Evolutionary conservation across 2,888 invertebrate species (phyloP), one percentile per base, ranked within the genome.

Genomic region (Andrena trimmerana): DNA sequence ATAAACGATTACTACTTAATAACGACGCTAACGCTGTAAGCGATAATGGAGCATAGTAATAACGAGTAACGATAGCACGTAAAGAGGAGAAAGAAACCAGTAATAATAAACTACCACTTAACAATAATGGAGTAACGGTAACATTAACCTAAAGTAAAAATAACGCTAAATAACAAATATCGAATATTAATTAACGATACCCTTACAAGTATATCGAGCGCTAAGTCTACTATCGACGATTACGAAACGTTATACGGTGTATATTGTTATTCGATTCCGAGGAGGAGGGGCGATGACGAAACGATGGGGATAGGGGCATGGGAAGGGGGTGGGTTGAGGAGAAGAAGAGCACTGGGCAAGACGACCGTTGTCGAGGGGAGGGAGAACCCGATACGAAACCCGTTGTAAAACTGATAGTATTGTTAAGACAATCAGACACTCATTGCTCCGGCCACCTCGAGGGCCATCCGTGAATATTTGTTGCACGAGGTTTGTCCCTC

Each of bases 371-470:
- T 54, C 60, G 24, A 70, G 8, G 20, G n/a, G 33, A 10, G 31
- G 50, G 29, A 62, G 54, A 27, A 72, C 79, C 71, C 66, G 72
- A 80, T 81, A 50, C 24, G 29, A 59, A 83, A 85, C 78, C 80
- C 76, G 79, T 89, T 70, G 73, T 89, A 88, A 89, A 89, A 89
- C 87, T 89, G 92, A 92, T 93, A 93, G 93, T 93, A 93, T 92
- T 92, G 93, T 93, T 93, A 93, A 92, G 93, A 94, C 93, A 94
- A 94, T 94, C 93, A 93, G 92, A 93, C 90, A 90, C 90, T 91
- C 90, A 90, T 91, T 92, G 91, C 90, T 92, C 91, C 91, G 89
- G 90, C 89, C 90, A 91, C 86, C 87, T 90, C 87, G 83, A 90
- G 92, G 93, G 92, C 93, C 91, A 93, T 81, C 81, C 83, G 83